Percentiles rank a stretch among this genome's conserved stretches.
phyloP scores from a whole-genome alignment of 2,113 vertebrate species.

The Struthio camelus region DNA sequence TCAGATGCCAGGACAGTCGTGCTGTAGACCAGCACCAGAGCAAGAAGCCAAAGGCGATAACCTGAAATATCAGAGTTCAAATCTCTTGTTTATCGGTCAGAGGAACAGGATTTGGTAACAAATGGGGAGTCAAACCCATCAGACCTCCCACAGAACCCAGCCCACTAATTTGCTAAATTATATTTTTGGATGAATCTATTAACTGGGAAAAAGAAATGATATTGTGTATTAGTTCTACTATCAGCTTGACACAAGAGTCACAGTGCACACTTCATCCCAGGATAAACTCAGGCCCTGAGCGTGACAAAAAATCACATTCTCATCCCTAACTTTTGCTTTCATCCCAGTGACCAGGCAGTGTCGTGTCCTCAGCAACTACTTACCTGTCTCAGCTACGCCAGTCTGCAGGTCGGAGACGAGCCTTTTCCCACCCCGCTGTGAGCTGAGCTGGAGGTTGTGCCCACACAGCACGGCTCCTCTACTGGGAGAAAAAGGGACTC shows the following conservation, averaged over 20 bases:
- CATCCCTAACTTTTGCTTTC: background rate
- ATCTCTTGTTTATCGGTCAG: background rate
- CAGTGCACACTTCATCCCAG: background rate
- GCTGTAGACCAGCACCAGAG: background rate
- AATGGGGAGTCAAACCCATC: background rate
- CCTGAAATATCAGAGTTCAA: background rate
- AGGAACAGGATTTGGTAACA: background rate
- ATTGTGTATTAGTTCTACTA: background rate
- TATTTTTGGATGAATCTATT: background rate
- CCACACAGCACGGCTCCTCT: background rate
- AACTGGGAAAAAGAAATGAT: background rate
- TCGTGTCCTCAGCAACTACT: background rate
- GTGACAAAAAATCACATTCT: background rate
- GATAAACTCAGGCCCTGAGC: accelerated
- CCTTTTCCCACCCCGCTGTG: background rate
- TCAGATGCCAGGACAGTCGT: background rate
- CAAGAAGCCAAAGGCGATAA: background rate
- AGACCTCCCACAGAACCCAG: background rate
- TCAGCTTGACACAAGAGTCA: background rate
- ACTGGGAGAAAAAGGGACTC: background rate
- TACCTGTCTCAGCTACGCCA: background rate
- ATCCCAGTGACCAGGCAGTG: background rate
- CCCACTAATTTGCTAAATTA: background rate
- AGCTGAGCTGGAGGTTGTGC: background rate
- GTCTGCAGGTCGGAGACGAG: background rate